A percentile compares a stretch with the other conserved stretches of the same genome.
phyloP scores from a whole-genome alignment of 2,113 vertebrate genomes.

The Butorides virescens region DNA sequence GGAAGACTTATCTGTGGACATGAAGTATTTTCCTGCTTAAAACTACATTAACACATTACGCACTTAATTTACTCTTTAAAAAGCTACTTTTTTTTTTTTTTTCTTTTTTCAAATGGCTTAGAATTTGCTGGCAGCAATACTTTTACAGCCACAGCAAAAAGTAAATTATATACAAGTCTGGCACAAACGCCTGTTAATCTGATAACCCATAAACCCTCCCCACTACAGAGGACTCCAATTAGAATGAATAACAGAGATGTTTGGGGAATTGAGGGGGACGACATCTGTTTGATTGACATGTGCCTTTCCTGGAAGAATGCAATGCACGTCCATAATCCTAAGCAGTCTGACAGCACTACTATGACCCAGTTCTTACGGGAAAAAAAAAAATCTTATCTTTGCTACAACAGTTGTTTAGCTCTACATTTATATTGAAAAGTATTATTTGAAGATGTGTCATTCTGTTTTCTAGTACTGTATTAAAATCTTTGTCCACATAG shows the following conservation, averaged over 20 bases:
- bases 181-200: slow-evolving; percentile 28
- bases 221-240: slow-evolving; percentile 14
- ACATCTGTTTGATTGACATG: slow-evolving; percentile 26
- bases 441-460: neutral
- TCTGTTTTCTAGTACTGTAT: neutral
- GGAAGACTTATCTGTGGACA: neutral
- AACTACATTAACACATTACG: neutral
- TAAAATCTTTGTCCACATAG: neutral
- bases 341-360: neutral
- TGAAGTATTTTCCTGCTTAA: neutral
- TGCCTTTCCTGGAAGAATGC: slow-evolving; percentile 36
- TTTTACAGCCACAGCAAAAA: neutral
- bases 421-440: neutral
- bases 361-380: neutral
- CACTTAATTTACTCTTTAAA: neutral
- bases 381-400: neutral
- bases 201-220: slow-evolving; percentile 28
- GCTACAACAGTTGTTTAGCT: neutral
- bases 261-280: neutral
- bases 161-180: neutral
- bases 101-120: neutral
- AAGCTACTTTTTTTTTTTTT: neutral
- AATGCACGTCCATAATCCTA: neutral
- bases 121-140: neutral
- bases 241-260: slow-evolving; percentile 43